These are phyloP conservation scores for Catocala fraxini DNA, from an alignment of 2,888 invertebrate species.

Conservation along the genomic window DNA sequence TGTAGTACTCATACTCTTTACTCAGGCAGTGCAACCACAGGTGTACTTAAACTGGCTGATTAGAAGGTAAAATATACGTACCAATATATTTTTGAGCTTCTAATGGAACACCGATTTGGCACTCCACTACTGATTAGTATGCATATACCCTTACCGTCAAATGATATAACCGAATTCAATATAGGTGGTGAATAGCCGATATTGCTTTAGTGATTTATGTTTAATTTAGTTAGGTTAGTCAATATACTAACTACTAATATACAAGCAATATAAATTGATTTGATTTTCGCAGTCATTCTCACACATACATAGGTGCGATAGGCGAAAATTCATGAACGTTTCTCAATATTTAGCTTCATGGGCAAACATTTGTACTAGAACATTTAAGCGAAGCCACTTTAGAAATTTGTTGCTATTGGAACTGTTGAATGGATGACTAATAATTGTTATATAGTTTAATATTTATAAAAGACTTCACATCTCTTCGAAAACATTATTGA, in stretches of 20 bases:
- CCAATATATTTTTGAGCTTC: too few relatives aligned
- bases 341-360: constrained; percentile 1
- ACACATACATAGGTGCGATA: neutral
- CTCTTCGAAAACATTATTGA: too few relatives aligned
- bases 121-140: too few relatives aligned
- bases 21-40: too few relatives aligned
- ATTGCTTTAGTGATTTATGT: neutral
- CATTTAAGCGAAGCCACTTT: neutral
- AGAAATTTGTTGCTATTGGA: neutral
- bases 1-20: too few relatives aligned
- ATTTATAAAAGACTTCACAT: too few relatives aligned
- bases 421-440: neutral
- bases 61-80: too few relatives aligned
- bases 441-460: neutral
- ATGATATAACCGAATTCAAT: neutral
- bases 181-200: neutral
- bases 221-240: too few relatives aligned
- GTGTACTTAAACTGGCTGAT: too few relatives aligned
- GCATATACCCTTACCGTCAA: too few relatives aligned
- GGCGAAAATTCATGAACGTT: neutral
- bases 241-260: too few relatives aligned
- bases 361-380: neutral
- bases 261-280: constrained; percentile 2
- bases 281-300: neutral
- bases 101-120: too few relatives aligned